Evolutionary conservation across 2,888 invertebrate species (phyloP).

Genomic region (Carabus problematicus): DNA sequence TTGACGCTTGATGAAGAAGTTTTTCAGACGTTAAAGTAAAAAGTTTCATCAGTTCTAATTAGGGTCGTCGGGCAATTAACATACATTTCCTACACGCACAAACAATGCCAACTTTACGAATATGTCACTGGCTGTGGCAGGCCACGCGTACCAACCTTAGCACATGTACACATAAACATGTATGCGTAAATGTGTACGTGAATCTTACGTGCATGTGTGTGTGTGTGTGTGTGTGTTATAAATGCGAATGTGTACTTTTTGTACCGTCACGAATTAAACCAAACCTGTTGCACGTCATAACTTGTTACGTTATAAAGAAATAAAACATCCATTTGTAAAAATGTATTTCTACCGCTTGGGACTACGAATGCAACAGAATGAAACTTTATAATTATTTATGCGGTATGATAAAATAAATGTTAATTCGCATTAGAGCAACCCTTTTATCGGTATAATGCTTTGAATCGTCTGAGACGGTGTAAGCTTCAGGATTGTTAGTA

Average conservation of each 20-base stretch:
- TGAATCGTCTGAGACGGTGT: background rate
- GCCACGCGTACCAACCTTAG: background rate
- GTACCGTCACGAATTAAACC: background rate
- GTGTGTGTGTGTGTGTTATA: background rate
- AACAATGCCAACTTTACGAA: constrained; percentile 16
- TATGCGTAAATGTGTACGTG: background rate
- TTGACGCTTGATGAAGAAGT: constrained; percentile 20
- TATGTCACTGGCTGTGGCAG: constrained; percentile 17
- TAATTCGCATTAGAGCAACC: background rate
- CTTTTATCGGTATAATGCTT: background rate
- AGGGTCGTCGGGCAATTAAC: constrained; percentile 15
- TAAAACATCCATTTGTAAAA: constrained; percentile 14
- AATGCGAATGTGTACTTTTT: background rate
- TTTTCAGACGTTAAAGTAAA: constrained; percentile 16
- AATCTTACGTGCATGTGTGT: too few relatives aligned
- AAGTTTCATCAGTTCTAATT: constrained; percentile 19
- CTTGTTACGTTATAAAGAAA: constrained; percentile 11
- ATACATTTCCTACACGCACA: constrained; percentile 5
- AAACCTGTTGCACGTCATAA: constrained; percentile 16
- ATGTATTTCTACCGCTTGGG: constrained; percentile 3
- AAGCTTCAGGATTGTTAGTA: background rate
- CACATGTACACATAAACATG: background rate
- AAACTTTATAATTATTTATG: background rate
- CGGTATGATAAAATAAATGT: background rate
- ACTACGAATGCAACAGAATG: background rate